phyloP scores from a whole-genome alignment of 2,888 invertebrate genomes.

The Abscondita cerata region DNA sequence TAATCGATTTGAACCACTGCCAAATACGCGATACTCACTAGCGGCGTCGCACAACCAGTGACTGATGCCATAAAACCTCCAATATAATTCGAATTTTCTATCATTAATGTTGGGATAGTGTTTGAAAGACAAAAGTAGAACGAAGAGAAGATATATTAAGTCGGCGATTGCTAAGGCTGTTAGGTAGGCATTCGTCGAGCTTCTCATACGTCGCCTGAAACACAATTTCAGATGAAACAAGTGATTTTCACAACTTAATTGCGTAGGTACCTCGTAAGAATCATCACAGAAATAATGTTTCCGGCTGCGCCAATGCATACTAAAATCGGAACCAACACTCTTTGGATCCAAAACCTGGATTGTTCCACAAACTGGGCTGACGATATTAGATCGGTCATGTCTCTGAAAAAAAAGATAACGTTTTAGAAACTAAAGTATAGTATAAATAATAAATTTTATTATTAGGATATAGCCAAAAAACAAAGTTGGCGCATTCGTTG shows the following conservation, averaged over 20 bases:
- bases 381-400: conserved; percentile 24
- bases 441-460: too few species aligned
- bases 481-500: too few species aligned
- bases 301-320: conserved; percentile 73
- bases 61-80: conserved; percentile 66
- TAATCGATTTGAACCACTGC: too few species aligned
- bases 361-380: conserved; percentile 50
- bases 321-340: conserved; percentile 69
- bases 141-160: conserved; percentile 71
- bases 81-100: conserved; percentile 63
- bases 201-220: conserved; percentile 70
- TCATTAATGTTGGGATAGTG: conserved; percentile 66
- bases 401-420: neutral
- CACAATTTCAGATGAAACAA: neutral
- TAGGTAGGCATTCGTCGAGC: conserved; percentile 77
- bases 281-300: conserved; percentile 66
- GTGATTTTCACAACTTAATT: too few species aligned
- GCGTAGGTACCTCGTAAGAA: conserved; percentile 62
- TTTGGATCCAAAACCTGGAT: conserved; percentile 65
- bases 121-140: conserved; percentile 67
- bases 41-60: conserved; percentile 72
- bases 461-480: too few species aligned
- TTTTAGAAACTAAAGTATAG: too few species aligned
- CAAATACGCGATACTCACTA: conserved; percentile 59
- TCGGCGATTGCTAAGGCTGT: conserved; percentile 77